Conservation (phyloP, 1,140 invertebrate species). For the Hylaeus anthracinus region DNA sequence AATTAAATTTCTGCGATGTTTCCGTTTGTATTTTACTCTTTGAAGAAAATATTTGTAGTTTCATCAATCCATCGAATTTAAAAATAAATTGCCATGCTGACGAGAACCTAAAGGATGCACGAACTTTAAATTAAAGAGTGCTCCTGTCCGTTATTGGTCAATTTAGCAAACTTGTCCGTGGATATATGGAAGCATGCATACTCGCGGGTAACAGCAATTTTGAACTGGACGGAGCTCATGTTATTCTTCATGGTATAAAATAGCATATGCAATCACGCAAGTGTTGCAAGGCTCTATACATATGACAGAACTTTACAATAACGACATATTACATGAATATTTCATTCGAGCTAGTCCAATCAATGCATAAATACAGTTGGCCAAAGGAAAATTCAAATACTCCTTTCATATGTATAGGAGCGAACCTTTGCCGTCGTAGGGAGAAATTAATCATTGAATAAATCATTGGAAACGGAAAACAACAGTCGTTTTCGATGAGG, state of each 20-base stretch:
- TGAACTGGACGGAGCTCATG: background rate
- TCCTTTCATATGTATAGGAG: slow-evolving; percentile 9
- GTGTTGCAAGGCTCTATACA: background rate
- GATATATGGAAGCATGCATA: background rate
- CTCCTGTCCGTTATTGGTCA: too few relatives aligned
- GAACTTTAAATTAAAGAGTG: background rate
- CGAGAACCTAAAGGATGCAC: too few relatives aligned
- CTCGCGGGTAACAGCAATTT: background rate
- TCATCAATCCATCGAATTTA: too few relatives aligned
- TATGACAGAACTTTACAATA: background rate
- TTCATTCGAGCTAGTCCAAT: slow-evolving; percentile 10
- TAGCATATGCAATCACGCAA: background rate
- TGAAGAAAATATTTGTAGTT: too few relatives aligned
- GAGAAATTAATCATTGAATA: background rate
- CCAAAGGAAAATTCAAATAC: slow-evolving; percentile 4
- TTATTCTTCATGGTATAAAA: slow-evolving; percentile 3
- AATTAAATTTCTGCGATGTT: too few relatives aligned
- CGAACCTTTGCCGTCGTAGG: background rate
- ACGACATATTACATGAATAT: slow-evolving; percentile 45
- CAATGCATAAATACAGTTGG: slow-evolving; percentile 2
- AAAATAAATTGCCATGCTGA: too few relatives aligned
- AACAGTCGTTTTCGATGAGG: background rate
- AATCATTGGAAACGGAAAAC: background rate
- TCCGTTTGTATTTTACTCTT: too few relatives aligned
- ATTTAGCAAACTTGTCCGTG: too few relatives aligned